Base-by-base conservation (phyloP, 2,888 invertebrate genomes). In the Brenthis hecate region DNA sequence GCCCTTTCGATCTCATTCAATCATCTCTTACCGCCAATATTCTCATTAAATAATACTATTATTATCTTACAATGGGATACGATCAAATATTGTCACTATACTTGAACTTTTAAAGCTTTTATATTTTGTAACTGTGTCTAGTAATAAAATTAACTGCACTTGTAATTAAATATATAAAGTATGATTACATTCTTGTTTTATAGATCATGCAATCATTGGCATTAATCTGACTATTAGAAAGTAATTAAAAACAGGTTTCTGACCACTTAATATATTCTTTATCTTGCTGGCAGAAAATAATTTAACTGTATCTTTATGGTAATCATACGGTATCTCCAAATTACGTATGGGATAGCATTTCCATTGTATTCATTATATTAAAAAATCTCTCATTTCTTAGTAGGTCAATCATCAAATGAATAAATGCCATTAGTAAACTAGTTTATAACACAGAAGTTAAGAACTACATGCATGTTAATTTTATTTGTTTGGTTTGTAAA, bases 341-440 rank as follows among this genome's bases (percentile, higher is more conserved):
- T 92, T 91, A 90, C 79, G 82, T 85, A 80, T 91, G 92, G 80
- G 91, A 92, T 91, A 81, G 81, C 90, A 86, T 79, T 83, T 78
- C 86, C 80, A 90, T 91, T 91, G 91, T 91, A 28, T 76, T 81
- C 36, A 43, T 32, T 51, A 61, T 51, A 51, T 51, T 36, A 36
- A 32, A 13, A 19, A 19, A 53, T 62, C 36, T 53, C 53, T 13
- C 16, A 43, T 58, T 48, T 14, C 23, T 62, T 19, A 53, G 6
- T 62, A 32, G 36, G 62, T 53, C 51, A 51, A 43, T 19, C 51
- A 51, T 19, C 16, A 51, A 28, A 14, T 53, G 19, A 50, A 61
- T 19, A 36, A 36, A 28, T 4, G 28, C 28, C 3, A 28, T 28
- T 28, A 28, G 36, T 36, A 36, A 43, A 43, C 36, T 43, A 43